Evolutionary conservation across 2,113 vertebrate genomes (phyloP).

Genomic region (Phoenicopterus ruber): DNA sequence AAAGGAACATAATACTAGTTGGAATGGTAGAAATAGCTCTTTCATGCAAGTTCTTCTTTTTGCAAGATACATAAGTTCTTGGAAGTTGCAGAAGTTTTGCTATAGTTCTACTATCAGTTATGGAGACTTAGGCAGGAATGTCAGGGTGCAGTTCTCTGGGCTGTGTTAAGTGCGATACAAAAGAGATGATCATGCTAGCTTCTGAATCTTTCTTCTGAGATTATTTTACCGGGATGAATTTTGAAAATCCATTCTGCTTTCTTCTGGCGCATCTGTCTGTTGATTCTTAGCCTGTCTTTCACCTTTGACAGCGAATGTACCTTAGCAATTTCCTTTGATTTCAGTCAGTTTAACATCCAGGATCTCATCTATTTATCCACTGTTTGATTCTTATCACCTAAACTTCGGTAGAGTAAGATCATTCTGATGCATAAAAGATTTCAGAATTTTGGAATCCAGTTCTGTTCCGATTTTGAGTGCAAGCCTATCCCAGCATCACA

Average conservation of each 20-base stretch:
- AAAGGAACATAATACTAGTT: background rate
- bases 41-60: conserved; percentile 21
- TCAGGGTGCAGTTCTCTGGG: background rate
- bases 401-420: background rate
- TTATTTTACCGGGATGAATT: background rate
- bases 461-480: background rate
- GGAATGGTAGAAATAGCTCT: background rate
- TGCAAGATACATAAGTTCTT: background rate
- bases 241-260: background rate
- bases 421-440: background rate
- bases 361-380: background rate
- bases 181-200: background rate
- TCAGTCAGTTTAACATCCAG: background rate
- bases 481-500: background rate
- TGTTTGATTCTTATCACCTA: background rate
- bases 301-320: background rate
- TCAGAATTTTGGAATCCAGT: background rate
- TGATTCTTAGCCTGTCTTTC: background rate
- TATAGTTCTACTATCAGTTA: background rate
- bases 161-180: background rate
- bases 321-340: background rate
- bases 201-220: background rate
- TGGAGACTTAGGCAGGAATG: background rate
- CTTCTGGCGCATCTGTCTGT: background rate
- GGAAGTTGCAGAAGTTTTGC: background rate